Conservation (phyloP, 2,888 invertebrate species). For the Volucella bombylans region DNA sequence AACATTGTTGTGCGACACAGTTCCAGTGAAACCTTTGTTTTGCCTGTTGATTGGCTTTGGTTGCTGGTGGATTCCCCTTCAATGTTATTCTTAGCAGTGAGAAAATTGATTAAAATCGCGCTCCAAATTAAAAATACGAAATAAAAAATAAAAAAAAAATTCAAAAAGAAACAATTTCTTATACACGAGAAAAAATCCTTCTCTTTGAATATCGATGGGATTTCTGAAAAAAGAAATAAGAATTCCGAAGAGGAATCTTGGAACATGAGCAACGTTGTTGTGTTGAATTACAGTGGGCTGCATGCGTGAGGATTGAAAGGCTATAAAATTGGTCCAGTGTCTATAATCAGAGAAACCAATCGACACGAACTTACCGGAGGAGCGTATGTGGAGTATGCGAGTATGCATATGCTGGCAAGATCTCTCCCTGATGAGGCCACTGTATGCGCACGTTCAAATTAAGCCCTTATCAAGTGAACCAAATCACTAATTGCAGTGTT, state of each 20-base stretch:
- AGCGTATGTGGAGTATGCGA: slow-evolving; percentile 55
- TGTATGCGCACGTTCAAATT: slow-evolving; percentile 72
- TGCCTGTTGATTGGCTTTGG: slow-evolving; percentile 10
- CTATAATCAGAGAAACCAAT: slow-evolving; percentile 73
- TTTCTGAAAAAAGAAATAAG: slow-evolving; percentile 14
- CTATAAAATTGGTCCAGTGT: slow-evolving; percentile 73
- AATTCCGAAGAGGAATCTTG: slow-evolving; percentile 25
- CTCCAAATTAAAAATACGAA: slow-evolving; percentile 69
- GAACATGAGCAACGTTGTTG: slow-evolving; percentile 42
- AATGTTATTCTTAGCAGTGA: slow-evolving; percentile 53
- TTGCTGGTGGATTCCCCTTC: slow-evolving; percentile 10
- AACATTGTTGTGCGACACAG: slow-evolving; percentile 30
- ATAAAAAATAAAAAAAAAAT: slow-evolving; percentile 24
- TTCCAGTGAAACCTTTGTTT: slow-evolving; percentile 53
- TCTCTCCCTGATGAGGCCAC: slow-evolving; percentile 59
- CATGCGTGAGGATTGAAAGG: slow-evolving; percentile 73
- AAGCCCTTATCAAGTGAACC: slow-evolving; percentile 81
- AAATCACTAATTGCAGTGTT: slow-evolving; percentile 79
- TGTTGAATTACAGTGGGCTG: slow-evolving; percentile 60
- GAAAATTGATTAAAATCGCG: slow-evolving; percentile 66
- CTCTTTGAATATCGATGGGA: slow-evolving; percentile 28
- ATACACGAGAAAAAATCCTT: slow-evolving; percentile 25
- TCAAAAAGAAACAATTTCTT: neutral
- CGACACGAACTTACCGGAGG: slow-evolving; percentile 67
- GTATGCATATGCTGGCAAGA: slow-evolving; percentile 15